Base-by-base conservation (phyloP, 2,888 invertebrate species). In the Crepidodera aurea region DNA sequence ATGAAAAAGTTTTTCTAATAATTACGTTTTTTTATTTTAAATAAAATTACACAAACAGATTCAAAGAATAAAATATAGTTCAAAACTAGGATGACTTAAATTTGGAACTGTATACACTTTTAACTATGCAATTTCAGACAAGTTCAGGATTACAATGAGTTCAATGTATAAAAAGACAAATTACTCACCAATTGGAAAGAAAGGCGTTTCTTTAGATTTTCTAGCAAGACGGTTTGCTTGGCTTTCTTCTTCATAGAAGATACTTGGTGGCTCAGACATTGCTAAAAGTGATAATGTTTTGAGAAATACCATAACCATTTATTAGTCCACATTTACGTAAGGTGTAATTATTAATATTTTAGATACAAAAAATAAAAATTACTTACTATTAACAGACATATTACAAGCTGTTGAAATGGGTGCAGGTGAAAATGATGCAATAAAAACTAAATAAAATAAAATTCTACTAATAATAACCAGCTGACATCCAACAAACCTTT, bases 181-280 rank as follows among this genome's bases (percentile, higher is more conserved):
- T 2, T 16, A 50, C 85, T 84, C 82, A 90, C 90, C 90, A 69
- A 89, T 81, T 44, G 90, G 84, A 86, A 91, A 88, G 75, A 90
- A 88, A 0, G 91, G 90, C 1, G 88, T 86, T 74, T 91, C 90
- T 76, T 88, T 88, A 1, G 89, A 86, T 77, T 91, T 91, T 66
- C 86, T 84, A 1, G 86, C 81, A 39, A 91, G 78, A 73, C 84
- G 87, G 1, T 84, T 83, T 1, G 81, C 74, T 55, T 86, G 85
- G 71, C 84, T 83, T 79, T 88, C 87, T 63, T 85, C 84, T 55
- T 78, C 80, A 65, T 59, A 72, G 48, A 51, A 66, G 0, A 68
- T 66, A 51, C 48, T 56, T n/a, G 46, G 27, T 15, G 39, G 40
- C 12, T 58, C 29, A 15, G 48, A 46, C 42, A 51, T 55, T 27